Base-by-base conservation (phyloP, 37 sponge, comb jelly and placozoan species). In the Cliona cf. orientalis region DNA sequence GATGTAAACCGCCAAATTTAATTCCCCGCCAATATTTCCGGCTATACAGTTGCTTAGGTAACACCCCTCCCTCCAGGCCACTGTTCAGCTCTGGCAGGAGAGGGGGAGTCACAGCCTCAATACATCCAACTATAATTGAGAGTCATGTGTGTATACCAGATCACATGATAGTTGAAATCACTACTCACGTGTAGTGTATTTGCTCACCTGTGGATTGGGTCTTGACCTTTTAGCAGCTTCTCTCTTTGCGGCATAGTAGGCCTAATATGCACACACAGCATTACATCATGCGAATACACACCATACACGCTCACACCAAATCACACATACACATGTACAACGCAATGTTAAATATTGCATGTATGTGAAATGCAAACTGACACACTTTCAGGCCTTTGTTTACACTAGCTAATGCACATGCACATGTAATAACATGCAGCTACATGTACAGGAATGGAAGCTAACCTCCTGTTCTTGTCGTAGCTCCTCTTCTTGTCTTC, bases 401-500 rank as follows among this genome's bases (percentile, higher is more conserved):
- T n/a, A n/a, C n/a, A n/a, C n/a, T n/a, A n/a, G n/a, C n/a, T n/a
- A n/a, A n/a, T n/a, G n/a, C n/a, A n/a, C n/a, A n/a, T n/a, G n/a
- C n/a, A n/a, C n/a, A n/a, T n/a, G n/a, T n/a, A n/a, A n/a, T n/a
- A n/a, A n/a, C n/a, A n/a, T 49, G 17, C 17, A 49, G 17, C 11
- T 21, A 17, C 17, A 11, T 49, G 17, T 17, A 49, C 17, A 49
- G 17, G 11, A 11, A 49, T 21, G n/a, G n/a, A n/a, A n/a, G 7
- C 62, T 12, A 3, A 82, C 82, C 82, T 82, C 82, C 41, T 82
- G 73, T 29, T 82, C 82, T 31, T 37, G 42, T n/a, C 73, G 58
- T 39, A 82, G 73, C 36, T 39, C 71, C 23, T 79, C 87, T 63
- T 86, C 87, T n/a, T 79, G 72, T 79, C 74, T 79, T 63, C 80